phyloP scores from a whole-genome alignment of 2,113 vertebrate species.

The Proteles cristata region DNA sequence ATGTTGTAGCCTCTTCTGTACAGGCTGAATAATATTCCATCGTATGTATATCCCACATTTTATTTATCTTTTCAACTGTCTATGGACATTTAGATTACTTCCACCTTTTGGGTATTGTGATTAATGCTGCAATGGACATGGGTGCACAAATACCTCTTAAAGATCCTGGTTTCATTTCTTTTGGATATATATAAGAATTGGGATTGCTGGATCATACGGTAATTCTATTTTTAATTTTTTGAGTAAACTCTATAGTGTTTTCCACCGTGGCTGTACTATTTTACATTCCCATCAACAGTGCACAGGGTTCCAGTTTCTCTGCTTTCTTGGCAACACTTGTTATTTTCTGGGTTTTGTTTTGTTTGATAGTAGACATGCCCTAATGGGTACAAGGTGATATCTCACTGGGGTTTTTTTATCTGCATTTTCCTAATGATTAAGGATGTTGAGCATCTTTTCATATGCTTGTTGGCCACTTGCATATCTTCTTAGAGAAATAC shows the following conservation, averaged over 20 bases:
- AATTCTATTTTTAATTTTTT: constrained; percentile 24
- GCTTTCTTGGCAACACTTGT: neutral
- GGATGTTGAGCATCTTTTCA: neutral
- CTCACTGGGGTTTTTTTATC: neutral
- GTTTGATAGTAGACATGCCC: neutral
- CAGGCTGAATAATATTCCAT: neutral
- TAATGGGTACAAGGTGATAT: neutral
- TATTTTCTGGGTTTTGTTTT: neutral
- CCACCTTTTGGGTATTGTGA: neutral
- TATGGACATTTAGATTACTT: neutral
- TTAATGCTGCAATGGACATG: neutral
- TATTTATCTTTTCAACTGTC: neutral
- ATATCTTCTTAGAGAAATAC: neutral
- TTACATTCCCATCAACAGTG: neutral
- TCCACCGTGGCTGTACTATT: neutral
- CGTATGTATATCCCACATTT: neutral
- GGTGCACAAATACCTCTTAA: neutral
- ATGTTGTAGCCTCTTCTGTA: neutral
- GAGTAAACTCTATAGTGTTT: neutral
- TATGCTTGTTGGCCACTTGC: neutral
- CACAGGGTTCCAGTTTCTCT: neutral
- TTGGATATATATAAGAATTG: neutral
- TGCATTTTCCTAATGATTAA: neutral
- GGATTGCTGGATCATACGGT: neutral
- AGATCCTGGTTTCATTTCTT: neutral